Conservation (phyloP, 1,140 invertebrate species). For the Drosophila santomea region DNA sequence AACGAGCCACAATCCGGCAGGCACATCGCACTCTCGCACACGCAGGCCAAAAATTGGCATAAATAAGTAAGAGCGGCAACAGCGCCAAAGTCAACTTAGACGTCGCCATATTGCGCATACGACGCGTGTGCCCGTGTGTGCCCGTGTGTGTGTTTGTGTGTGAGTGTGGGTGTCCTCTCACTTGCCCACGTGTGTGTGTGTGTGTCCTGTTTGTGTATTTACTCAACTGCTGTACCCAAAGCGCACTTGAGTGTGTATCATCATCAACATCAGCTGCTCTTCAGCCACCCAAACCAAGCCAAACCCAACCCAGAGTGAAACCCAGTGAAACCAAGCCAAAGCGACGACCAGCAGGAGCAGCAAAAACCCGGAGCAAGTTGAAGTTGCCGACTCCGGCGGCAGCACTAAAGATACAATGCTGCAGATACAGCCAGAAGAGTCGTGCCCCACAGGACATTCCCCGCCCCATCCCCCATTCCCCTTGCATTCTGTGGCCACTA, state of each 20-base stretch:
- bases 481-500: slow-evolving; percentile 57
- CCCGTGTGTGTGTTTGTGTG: not conserved
- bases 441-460: slow-evolving; percentile 5
- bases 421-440: slow-evolving; percentile 59
- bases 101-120: slow-evolving; percentile 71
- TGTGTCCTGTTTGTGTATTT: slow-evolving; percentile 57
- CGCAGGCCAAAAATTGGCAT: slow-evolving; percentile 67
- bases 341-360: slow-evolving; percentile 2
- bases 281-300: slow-evolving; percentile 44
- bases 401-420: slow-evolving; percentile 72
- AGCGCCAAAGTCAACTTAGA: slow-evolving; percentile 39
- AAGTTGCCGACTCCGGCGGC: slow-evolving; percentile 54
- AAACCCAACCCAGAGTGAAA: not conserved
- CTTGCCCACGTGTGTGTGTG: not conserved
- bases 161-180: slow-evolving; percentile 11
- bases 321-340: not conserved
- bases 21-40: slow-evolving; percentile 23
- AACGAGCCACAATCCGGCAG: slow-evolving; percentile 39
- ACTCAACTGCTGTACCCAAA: slow-evolving; percentile 79
- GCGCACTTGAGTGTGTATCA: slow-evolving; percentile 83
- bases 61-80: slow-evolving; percentile 73
- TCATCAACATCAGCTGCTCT: slow-evolving; percentile 83
- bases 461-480: not conserved
- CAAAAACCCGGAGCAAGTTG: slow-evolving; percentile 45
- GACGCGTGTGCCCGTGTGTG: slow-evolving; percentile 25